phyloP scores from a whole-genome alignment of 2,113 vertebrate species.

The Muntiacus muntjak region DNA sequence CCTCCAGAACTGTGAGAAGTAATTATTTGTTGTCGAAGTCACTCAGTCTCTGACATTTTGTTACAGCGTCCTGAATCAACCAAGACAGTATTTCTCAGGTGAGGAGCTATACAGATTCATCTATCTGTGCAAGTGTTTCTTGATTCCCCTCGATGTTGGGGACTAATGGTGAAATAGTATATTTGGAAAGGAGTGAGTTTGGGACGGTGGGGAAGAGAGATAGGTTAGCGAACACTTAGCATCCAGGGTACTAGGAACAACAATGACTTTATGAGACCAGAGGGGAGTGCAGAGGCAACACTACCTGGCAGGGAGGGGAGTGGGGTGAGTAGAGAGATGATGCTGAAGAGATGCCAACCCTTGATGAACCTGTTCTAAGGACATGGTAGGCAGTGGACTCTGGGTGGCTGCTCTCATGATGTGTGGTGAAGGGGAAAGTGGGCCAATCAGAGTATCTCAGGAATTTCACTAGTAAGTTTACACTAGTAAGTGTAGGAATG shows the following conservation, averaged over 20 bases:
- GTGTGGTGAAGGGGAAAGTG: neutral
- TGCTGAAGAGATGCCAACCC: neutral
- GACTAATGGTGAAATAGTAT: neutral
- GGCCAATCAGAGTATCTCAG: neutral
- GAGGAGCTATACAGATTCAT: neutral
- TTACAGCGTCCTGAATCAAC: neutral
- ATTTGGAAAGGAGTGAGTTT: neutral
- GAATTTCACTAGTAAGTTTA: neutral
- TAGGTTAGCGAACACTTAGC: no score
- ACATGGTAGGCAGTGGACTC: accelerated
- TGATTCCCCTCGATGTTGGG: neutral
- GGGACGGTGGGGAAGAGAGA: neutral
- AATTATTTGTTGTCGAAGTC: neutral
- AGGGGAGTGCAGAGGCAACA: neutral
- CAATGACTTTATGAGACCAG: neutral
- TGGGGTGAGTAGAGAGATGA: neutral
- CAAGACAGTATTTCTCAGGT: neutral
- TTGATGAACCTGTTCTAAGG: neutral
- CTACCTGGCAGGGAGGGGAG: neutral
- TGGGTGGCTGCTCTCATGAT: accelerated
- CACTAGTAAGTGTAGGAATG: neutral
- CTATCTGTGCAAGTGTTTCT: neutral
- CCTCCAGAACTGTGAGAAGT: neutral
- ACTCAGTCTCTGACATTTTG: neutral
- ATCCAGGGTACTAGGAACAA: neutral